Base-by-base conservation (phyloP, 2,888 invertebrate species). In the Tiliacea aurago region DNA sequence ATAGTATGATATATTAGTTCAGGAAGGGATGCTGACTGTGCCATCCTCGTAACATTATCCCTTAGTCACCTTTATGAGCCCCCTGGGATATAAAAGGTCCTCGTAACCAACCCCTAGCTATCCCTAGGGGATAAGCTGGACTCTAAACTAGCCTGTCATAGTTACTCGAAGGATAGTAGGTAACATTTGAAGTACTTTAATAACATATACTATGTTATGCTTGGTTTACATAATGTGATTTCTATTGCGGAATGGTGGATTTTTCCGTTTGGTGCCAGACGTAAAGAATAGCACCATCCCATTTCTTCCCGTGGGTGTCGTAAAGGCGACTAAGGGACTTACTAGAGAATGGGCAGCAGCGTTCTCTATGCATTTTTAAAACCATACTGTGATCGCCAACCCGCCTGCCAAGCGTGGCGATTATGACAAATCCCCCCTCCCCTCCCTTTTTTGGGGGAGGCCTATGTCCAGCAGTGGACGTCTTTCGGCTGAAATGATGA, bases 31-130 rank as follows among this genome's bases (percentile, higher is more conserved):
- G 61, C 68, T 73, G 72, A 66, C 68, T 53, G 47, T 43, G 37
- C 49, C 61, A 62, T n/a, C 51, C 77, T 33, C 10, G 33, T 69
- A 55, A 51, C 64, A 61, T 81, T 61, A 79, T 76, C 65, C 82
- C 70, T 73, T 69, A 73, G 73, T 66, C 79, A 73, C 83, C 79
- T 68, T 76, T 76, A 82, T 78, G 80, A 53, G 56, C 37, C 80
- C 65, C 80, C 63, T 62, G 80, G 80, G 80, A 49, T 72, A 58
- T 33, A 53, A 69, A 78, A n/a, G 83, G 83, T 73, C 58, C 45
- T 78, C 73, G 61, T 73, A 55, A 73, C 64, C 64, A 51, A 53
- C 68, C 68, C 59, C 47, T 55, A 41, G 51, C 63, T 53, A n/a
- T 62, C 65, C 55, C 33, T 6, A 15, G n/a, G 47, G 65, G 37